Base-by-base conservation (phyloP, 2,113 vertebrate species). In the Dasyprocta punctata region DNA sequence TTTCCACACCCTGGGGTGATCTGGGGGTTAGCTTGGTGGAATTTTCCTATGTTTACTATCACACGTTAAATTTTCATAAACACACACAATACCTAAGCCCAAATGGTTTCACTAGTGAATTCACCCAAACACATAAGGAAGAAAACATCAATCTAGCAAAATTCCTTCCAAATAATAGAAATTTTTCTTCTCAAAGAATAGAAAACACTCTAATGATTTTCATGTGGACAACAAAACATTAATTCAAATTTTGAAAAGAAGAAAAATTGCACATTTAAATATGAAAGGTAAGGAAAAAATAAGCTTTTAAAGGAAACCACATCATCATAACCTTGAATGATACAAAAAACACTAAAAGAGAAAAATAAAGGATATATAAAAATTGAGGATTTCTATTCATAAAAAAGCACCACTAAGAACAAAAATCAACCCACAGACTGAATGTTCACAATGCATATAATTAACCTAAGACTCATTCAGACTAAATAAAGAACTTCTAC, bases 131-230 rank as follows among this genome's bases (percentile, higher is more conserved):
- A 89, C 71, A 54, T 52, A 73, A 73, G 16, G 56, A 85, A 38
- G 22, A 95, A 95, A 97, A 86, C 10, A 86, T 26, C 44, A 86
- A 92, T 77, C 67, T 86, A 75, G 85, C 80, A 86, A 82, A 94
- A 77, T 5, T 61, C 61, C 17, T 92, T 54, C 36, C 44, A 78
- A 73, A 91, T 36, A 88, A 80, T 17, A 52, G 19, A 81, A 89
- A 94, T 14, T 28, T 65, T 82, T 22, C 49, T 58, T 63, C 54
- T 49, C 85, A 69, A 54, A 87, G 63, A 78, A 87, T 28, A 58
- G 13, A 28, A n/a, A 88, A 84, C 4, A 52, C 95, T 91, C 19
- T 69, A 69, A 69, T 33, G 75, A 93, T 61, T 93, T 71, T 56
- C 81, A 41, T 65, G 52, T 81, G 33, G 49, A 5, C 56, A 82